phyloP scores from a whole-genome alignment of 2,797 vertebrate genomes.

The Hypotaenidia philippensis region DNA sequence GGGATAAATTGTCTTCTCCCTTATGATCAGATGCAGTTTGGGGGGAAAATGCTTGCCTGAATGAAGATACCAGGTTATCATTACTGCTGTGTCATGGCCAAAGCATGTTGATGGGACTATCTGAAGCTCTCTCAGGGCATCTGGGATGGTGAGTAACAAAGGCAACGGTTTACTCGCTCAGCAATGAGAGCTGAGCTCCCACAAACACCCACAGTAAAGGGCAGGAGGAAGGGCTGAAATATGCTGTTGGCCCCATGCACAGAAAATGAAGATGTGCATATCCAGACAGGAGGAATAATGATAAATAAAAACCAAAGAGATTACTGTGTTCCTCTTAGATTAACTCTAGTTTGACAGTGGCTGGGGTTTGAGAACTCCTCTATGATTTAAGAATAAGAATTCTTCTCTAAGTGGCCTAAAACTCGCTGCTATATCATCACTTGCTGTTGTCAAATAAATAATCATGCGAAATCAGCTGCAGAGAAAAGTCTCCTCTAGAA shows the following conservation, averaged over 20 bases:
- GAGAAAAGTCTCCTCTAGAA: conserved; percentile 71
- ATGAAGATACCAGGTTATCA: background rate
- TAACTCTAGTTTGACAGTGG: conserved; percentile 50
- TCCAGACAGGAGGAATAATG: conserved; percentile 29
- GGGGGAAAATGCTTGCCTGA: background rate
- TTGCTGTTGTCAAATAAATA: conserved; percentile 80
- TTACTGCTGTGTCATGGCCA: rapidly evolving
- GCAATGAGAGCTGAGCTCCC: background rate
- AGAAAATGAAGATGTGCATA: conserved; percentile 23
- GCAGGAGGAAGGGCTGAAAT: background rate
- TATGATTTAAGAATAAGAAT: conserved; percentile 69
- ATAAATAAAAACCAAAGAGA: conserved; percentile 57
- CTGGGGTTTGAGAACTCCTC: conserved; percentile 33
- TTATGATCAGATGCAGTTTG: rapidly evolving
- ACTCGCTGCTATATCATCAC: conserved; percentile 72
- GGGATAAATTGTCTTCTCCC: background rate
- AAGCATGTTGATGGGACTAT: background rate
- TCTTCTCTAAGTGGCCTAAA: conserved; percentile 72
- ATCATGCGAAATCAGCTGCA: conserved; percentile 74
- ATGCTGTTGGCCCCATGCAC: background rate
- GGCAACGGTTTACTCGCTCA: background rate
- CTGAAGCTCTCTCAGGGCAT: background rate
- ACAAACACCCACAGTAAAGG: background rate
- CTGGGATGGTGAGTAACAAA: background rate
- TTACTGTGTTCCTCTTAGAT: conserved; percentile 41